These are phyloP conservation scores for Ctenicera cuprea DNA, from an alignment of 2,888 invertebrate genomes.

Conservation along the genomic window DNA sequence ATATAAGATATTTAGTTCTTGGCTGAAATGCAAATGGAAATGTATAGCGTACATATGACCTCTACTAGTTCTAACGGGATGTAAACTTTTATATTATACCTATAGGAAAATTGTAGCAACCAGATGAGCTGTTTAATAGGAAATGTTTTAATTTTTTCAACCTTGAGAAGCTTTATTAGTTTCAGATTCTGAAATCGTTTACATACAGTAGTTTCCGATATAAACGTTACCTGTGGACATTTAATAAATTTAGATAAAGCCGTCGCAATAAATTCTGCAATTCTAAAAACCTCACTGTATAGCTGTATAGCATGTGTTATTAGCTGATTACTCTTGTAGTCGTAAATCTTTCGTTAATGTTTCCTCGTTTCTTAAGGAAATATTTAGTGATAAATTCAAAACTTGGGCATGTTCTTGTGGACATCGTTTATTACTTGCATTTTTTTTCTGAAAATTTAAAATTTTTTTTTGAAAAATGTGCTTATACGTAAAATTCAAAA, in stretches of 20 bases:
- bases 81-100: no score
- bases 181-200: neutral
- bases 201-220: neutral
- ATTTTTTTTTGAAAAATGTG: no score
- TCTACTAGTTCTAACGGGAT: no score
- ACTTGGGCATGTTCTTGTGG: no score
- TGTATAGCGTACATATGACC: no score
- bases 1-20: neutral
- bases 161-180: neutral
- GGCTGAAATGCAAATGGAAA: neutral
- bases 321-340: neutral
- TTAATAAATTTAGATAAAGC: constrained; percentile 9
- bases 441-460: neutral
- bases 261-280: constrained; percentile 12
- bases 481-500: no score
- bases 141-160: neutral
- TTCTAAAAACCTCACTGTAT: constrained; percentile 3
- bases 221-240: constrained; percentile 1
- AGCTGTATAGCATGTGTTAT: constrained; percentile 11
- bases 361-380: neutral
- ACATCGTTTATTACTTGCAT: no score
- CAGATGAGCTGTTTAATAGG: no score
- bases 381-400: no score
- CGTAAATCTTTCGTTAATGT: constrained; percentile 10
- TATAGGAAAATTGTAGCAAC: no score